These are phyloP conservation scores for Meles meles DNA, from an alignment of 2,113 vertebrate genomes.

Conservation along the genomic window DNA sequence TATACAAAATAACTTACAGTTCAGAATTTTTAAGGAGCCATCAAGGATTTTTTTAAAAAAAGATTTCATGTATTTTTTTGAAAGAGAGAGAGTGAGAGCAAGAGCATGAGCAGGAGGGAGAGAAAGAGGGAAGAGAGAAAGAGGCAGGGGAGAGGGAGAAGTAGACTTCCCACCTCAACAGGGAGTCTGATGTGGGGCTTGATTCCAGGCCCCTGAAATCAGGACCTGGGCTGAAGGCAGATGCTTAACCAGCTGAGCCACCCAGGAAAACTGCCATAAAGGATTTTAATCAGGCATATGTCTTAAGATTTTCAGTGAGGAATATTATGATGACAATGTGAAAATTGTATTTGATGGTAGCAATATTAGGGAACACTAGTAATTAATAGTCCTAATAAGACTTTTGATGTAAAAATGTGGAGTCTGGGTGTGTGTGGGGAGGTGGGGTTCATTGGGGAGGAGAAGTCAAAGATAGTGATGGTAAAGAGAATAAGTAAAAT, in stretches of 20 bases:
- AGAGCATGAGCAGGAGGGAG: neutral
- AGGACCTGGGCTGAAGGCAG: neutral
- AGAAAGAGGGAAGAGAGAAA: neutral
- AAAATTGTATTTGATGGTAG: neutral
- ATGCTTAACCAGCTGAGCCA: neutral
- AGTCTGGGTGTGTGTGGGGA: neutral
- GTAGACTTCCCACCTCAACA: neutral
- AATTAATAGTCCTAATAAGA: neutral
- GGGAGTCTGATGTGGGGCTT: neutral
- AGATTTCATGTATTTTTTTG: neutral
- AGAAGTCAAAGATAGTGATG: neutral
- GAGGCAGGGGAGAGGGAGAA: neutral
- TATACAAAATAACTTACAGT: neutral
- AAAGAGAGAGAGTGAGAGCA: neutral
- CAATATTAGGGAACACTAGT: neutral
- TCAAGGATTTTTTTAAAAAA: neutral
- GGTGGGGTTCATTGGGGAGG: neutral
- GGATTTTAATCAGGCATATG: neutral
- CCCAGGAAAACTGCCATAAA: neutral
- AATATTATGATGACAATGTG: neutral
- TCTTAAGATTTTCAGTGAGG: neutral
- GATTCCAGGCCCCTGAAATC: neutral
- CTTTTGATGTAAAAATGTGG: neutral
- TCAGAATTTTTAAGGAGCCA: neutral
- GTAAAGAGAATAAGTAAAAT: neutral